Percentiles rank a stretch among this genome's conserved stretches.
phyloP scores from a whole-genome alignment of 2,888 invertebrate species.

The Minunthozetes semirufus region DNA sequence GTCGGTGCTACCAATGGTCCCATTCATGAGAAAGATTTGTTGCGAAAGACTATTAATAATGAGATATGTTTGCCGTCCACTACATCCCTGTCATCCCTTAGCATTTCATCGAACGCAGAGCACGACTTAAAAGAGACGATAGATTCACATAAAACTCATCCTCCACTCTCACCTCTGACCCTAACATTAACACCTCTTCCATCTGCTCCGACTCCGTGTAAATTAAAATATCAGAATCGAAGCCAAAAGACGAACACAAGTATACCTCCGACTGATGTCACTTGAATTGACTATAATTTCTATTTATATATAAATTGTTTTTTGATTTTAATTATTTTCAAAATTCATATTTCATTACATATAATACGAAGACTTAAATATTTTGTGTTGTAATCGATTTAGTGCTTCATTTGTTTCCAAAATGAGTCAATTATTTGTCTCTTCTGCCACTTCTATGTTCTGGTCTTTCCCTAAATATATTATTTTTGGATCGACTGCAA shows the following conservation, averaged over 20 bases:
- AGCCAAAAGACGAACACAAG: constrained; percentile 21
- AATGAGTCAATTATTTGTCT: too few species aligned
- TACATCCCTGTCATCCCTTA: background rate
- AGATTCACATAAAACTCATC: background rate
- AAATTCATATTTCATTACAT: background rate
- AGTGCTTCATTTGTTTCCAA: too few species aligned
- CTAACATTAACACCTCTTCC: background rate
- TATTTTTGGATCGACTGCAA: background rate
- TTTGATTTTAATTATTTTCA: background rate
- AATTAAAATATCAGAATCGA: constrained; percentile 9
- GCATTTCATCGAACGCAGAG: background rate
- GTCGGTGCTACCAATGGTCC: background rate
- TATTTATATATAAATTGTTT: background rate
- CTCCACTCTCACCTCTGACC: background rate
- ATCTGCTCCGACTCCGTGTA: background rate
- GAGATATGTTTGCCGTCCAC: constrained; percentile 18
- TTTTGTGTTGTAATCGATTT: background rate
- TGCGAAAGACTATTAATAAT: background rate
- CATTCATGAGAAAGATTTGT: constrained; percentile 1
- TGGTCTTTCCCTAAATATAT: too few species aligned
- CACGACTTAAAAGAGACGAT: background rate
- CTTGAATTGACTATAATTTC: constrained; percentile 5
- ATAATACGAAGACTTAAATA: background rate
- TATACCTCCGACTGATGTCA: constrained; percentile 23
- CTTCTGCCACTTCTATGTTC: too few species aligned